Base-by-base conservation (phyloP, 2,888 invertebrate species). In the Nomada fucata region DNA sequence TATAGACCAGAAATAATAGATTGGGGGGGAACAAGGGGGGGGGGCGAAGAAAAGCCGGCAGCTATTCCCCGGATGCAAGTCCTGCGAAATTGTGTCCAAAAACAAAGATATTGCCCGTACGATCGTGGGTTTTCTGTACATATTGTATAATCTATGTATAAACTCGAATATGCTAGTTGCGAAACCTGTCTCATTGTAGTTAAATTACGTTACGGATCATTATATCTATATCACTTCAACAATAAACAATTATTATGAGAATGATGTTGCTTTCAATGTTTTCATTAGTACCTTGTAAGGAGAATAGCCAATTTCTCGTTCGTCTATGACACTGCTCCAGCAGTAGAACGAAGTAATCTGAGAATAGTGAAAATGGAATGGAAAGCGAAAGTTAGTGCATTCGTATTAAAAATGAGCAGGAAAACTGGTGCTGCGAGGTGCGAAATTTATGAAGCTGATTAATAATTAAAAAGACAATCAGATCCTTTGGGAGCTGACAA, bases 131-230 rank as follows among this genome's bases (percentile, higher is more conserved):
- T 73, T 92, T 92, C 89, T 93, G 93, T 93, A 93, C 88, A 93
- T 93, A 93, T 93, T 93, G 93, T 93, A 93, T 93, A 93, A 93
- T 93, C 92, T 91, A 91, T 93, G 93, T 93, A 93, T 93, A 93
- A 93, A 93, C 90, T 92, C 92, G 89, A 93, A 88, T 91, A 89
- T 90, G 91, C 88, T 92, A 93, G 91, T 89, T 91, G 90, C 92
- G 91, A 83, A 91, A 91, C 91, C 90, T 92, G 92, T 91, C 63
- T 72, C 91, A 92, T 91, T 92, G 92, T 93, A 93, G 93, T 91
- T 91, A 90, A 92, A 91, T 79, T 91, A 92, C 91, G 91, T 93
- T 93, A 93, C 91, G 92, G 90, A 93, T 93, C 92, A 93, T 93
- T 93, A 93, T 93, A 93, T 90, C 92, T 92, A 93, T 92, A 93